A percentile compares a stretch with the other conserved stretches of the same genome.
phyloP scores from a whole-genome alignment of 2,797 vertebrate species.

The Tympanoctomys barrerae region DNA sequence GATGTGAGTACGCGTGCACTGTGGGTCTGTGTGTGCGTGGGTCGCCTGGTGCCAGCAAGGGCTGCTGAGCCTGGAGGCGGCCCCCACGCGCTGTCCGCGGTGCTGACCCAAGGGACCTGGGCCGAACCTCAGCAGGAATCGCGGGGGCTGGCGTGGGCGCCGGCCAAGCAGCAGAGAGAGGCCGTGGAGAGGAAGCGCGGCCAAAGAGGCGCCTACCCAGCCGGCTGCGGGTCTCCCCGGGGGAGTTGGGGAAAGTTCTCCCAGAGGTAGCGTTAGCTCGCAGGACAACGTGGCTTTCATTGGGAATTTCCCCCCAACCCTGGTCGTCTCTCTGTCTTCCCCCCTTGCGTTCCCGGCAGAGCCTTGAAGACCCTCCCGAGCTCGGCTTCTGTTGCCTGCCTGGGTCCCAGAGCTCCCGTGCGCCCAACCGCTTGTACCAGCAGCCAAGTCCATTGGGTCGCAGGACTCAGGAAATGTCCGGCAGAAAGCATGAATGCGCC shows the following conservation, averaged over 20 bases:
- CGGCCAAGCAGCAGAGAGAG: neutral
- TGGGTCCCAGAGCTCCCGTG: neutral
- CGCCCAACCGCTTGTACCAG: neutral
- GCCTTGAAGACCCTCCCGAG: neutral
- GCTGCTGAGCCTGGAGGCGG: accelerated
- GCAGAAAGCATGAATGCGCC: neutral
- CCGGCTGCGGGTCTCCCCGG: neutral
- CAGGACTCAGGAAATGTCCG: slow-evolving; percentile 1
- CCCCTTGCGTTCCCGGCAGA: neutral
- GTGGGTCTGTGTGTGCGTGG: neutral
- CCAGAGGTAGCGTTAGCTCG: slow-evolving; percentile 41
- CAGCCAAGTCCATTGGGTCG: neutral
- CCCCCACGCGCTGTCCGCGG: slow-evolving; percentile 60
- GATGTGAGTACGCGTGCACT: neutral
- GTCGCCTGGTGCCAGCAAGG: neutral
- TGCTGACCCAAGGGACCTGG: slow-evolving; percentile 45
- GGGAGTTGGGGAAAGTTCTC: slow-evolving; percentile 82
- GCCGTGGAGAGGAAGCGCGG: neutral
- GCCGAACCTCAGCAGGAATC: neutral
- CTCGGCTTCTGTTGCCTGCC: neutral
- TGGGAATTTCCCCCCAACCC: neutral
- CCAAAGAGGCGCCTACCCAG: neutral
- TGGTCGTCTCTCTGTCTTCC: neutral
- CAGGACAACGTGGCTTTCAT: neutral
- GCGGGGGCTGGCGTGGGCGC: neutral